A percentile compares a stretch with the other conserved stretches of the same genome.
phyloP scores from a whole-genome alignment of 2,113 vertebrate species.

The Daphoenositta chrysoptera region DNA sequence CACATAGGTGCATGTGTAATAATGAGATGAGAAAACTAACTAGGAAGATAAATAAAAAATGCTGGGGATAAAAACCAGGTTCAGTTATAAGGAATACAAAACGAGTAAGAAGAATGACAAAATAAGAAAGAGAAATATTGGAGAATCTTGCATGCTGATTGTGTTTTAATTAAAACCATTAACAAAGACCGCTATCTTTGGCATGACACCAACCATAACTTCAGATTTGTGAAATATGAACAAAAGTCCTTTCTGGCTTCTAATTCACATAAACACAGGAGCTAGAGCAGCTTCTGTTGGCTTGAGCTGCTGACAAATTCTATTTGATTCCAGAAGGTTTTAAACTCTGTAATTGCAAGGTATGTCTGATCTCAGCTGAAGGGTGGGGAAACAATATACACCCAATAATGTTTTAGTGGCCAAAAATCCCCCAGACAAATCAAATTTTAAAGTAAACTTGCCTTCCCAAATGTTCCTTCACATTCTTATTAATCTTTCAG shows the following conservation, averaged over 20 bases:
- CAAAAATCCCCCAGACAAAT: neutral
- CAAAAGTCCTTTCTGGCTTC: neutral
- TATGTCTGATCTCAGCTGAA: neutral
- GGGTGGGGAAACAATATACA: neutral
- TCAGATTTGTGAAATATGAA: neutral
- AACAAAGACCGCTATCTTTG: neutral
- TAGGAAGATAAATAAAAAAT: neutral
- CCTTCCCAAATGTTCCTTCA: neutral
- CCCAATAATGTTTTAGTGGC: neutral
- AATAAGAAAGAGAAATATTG: neutral
- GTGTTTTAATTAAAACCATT: constrained; percentile 30
- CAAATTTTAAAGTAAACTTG: neutral
- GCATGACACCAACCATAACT: neutral
- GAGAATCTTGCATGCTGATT: neutral
- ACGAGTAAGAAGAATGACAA: neutral
- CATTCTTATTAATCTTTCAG: neutral
- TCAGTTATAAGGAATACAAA: neutral
- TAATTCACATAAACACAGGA: neutral
- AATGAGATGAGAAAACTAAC: neutral
- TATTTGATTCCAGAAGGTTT: neutral
- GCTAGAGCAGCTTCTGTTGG: neutral
- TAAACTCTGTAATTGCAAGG: neutral
- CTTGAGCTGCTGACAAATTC: constrained; percentile 3
- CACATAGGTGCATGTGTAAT: neutral
- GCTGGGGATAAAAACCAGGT: neutral